Percentiles rank a stretch among this genome's conserved stretches.
These are phyloP conservation scores for Folsomia candida DNA, from an alignment of 2,888 invertebrate species.

Conservation along the genomic window DNA sequence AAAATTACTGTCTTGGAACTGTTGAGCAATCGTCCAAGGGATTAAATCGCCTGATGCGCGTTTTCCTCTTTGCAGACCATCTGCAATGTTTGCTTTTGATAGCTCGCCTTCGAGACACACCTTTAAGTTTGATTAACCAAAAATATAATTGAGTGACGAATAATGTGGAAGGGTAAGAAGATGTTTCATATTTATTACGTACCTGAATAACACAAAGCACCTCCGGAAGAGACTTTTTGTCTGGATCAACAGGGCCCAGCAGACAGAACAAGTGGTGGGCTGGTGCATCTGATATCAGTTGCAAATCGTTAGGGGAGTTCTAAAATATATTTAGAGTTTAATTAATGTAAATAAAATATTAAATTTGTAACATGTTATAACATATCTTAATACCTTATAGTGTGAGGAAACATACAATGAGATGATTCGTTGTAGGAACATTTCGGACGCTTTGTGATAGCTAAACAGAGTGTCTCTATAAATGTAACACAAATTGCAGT, in stretches of 20 bases:
- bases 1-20: slow-evolving; percentile 91
- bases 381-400: slow-evolving; percentile 69
- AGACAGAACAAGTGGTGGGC: slow-evolving; percentile 96
- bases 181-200: slow-evolving; percentile 32
- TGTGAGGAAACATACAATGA: slow-evolving; percentile 95
- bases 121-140: slow-evolving; percentile 51
- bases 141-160: too few species aligned
- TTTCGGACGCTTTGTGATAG: slow-evolving; percentile 88
- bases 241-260: slow-evolving; percentile 76
- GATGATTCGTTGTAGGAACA: slow-evolving; percentile 87
- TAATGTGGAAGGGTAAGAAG: too few species aligned
- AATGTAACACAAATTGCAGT: too few species aligned
- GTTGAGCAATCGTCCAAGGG: slow-evolving; percentile 97
- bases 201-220: slow-evolving; percentile 88
- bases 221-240: slow-evolving; percentile 73
- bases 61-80: slow-evolving; percentile 79
- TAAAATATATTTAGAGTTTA: slow-evolving; percentile 53
- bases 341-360: slow-evolving; percentile 12
- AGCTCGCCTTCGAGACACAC: slow-evolving; percentile 67
- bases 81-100: slow-evolving; percentile 66
- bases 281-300: slow-evolving; percentile 97
- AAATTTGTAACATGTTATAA: slow-evolving; percentile 5
- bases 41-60: slow-evolving; percentile 94
- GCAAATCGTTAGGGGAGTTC: slow-evolving; percentile 97
- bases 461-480: slow-evolving; percentile 91